A percentile compares a stretch with the other conserved stretches of the same genome.
Evolutionary conservation across 1,140 invertebrate genomes (phyloP).

Genomic region (Thereuonema tuberculata): DNA sequence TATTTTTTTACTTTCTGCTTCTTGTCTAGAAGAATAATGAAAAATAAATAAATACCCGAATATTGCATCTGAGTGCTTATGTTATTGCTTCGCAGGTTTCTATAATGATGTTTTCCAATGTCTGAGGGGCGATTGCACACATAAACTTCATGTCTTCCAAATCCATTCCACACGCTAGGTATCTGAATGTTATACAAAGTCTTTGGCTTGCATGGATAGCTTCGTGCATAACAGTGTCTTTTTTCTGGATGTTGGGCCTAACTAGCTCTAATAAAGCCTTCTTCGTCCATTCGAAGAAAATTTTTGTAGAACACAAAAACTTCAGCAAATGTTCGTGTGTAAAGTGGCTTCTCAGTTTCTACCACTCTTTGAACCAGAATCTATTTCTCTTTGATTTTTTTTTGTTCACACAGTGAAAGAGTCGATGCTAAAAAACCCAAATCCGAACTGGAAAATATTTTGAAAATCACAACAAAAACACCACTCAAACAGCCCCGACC

Average conservation of each 20-base stretch:
- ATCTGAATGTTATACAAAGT: neutral
- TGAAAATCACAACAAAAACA: no score
- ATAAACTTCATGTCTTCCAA: neutral
- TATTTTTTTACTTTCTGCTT: neutral
- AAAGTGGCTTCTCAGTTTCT: neutral
- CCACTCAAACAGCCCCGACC: neutral
- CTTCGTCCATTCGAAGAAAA: neutral
- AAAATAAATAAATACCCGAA: neutral
- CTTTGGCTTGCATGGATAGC: neutral
- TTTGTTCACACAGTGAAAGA: neutral
- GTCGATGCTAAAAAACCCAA: neutral
- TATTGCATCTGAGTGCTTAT: neutral
- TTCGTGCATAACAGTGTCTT: slow-evolving; percentile 4
- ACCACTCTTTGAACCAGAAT: neutral
- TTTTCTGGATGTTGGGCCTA: neutral
- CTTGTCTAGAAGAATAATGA: neutral
- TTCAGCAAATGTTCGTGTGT: neutral
- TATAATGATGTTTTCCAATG: neutral
- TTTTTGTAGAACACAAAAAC: neutral
- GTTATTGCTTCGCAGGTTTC: neutral
- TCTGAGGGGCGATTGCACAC: neutral
- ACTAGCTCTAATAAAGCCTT: slow-evolving; percentile 2
- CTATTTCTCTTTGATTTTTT: neutral
- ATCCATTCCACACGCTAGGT: neutral
- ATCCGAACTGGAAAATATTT: neutral